phyloP scores from a whole-genome alignment of 2,797 vertebrate species.

The Hyperoplus lanceolatus region DNA sequence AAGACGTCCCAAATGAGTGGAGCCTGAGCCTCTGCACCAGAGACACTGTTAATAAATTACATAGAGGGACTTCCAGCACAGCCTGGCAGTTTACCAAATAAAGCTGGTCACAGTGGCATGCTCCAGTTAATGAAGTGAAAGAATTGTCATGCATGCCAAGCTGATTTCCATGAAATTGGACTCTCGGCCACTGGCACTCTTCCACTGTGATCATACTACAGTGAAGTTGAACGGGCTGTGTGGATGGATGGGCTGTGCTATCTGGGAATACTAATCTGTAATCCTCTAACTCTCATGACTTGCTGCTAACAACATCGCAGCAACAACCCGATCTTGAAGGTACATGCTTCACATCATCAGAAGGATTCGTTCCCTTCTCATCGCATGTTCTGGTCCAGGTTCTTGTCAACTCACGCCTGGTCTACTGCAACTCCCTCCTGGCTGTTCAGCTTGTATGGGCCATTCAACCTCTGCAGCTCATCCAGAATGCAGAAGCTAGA shows the following conservation, averaged over 20 bases:
- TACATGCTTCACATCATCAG: not conserved
- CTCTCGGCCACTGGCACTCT: slow-evolving; percentile 8
- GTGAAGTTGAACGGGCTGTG: not conserved
- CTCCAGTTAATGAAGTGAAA: slow-evolving; percentile 11
- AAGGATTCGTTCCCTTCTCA: not conserved
- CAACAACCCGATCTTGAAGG: not conserved
- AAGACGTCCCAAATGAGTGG: not conserved
- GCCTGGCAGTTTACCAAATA: slow-evolving; percentile 8
- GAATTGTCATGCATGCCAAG: slow-evolving; percentile 3
- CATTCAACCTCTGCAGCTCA: too few relatives aligned
- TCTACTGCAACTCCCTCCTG: too few relatives aligned
- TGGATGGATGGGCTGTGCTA: not conserved
- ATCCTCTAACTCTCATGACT: not conserved
- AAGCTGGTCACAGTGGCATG: slow-evolving; percentile 14
- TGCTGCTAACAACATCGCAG: not conserved
- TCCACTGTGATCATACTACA: not conserved
- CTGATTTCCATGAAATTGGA: slow-evolving; percentile 30
- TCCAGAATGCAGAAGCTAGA: too few relatives aligned
- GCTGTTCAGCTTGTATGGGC: too few relatives aligned
- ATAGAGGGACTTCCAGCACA: not conserved
- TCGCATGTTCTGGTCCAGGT: too few relatives aligned
- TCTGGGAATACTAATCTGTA: not conserved
- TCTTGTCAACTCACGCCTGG: too few relatives aligned
- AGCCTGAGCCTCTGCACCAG: not conserved
- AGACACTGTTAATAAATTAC: slow-evolving; percentile 9